These are phyloP conservation scores for Phymastichus coffea DNA, from an alignment of 1,140 invertebrate genomes.

Conservation along the genomic window DNA sequence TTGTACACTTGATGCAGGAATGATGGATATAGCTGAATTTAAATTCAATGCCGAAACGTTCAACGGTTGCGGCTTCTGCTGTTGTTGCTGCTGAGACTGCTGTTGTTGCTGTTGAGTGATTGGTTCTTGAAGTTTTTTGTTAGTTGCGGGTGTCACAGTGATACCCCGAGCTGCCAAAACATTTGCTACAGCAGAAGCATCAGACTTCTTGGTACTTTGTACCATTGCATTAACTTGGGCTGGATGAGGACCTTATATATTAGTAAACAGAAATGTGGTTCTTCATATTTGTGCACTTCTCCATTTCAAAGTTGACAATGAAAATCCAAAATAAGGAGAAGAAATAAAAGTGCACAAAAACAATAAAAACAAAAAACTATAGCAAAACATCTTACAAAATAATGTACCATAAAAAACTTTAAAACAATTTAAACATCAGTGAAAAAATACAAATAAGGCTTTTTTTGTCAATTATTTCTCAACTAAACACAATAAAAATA, in stretches of 20 bases:
- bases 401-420: background rate
- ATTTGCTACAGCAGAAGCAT: conserved; percentile 72
- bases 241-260: conserved; percentile 49
- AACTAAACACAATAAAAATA: too few species aligned
- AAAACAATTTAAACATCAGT: background rate
- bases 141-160: conserved; percentile 67
- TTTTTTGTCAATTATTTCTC: too few species aligned
- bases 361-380: conserved; percentile 3
- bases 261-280: conserved; percentile 42
- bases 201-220: conserved; percentile 57
- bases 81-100: conserved; percentile 32
- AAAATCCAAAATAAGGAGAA: conserved; percentile 19
- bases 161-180: conserved; percentile 74
- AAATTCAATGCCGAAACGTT: conserved; percentile 62
- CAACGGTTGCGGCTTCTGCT: conserved; percentile 35
- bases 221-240: conserved; percentile 46
- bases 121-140: conserved; percentile 42
- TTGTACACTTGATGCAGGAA: conserved; percentile 56
- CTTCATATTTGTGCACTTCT: conserved; percentile 39
- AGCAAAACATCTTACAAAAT: background rate
- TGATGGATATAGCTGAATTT: conserved; percentile 72
- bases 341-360: conserved; percentile 28
- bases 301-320: conserved; percentile 25
- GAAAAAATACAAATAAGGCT: background rate
- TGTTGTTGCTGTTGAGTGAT: conserved; percentile 39